These are phyloP conservation scores for Ochotona princeps DNA, from an alignment of 2,113 vertebrate genomes.

Conservation along the genomic window DNA sequence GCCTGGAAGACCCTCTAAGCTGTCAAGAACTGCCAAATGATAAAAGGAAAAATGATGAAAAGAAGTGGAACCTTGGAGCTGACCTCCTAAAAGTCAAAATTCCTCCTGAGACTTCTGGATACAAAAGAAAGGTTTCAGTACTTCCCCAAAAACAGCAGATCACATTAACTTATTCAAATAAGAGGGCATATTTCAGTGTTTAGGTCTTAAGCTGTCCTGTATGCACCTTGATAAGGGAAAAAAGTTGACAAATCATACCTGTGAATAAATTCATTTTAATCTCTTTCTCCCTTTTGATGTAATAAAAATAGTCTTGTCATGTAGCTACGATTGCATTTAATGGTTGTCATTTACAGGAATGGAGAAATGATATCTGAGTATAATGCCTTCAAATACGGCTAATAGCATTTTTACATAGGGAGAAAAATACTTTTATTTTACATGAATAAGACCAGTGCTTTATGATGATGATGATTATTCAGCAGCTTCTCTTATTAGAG, in stretches of 20 bases:
- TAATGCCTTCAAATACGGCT: slow-evolving; percentile 87
- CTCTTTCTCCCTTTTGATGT: slow-evolving; percentile 88
- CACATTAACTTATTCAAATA: slow-evolving; percentile 96
- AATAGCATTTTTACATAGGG: slow-evolving; percentile 85
- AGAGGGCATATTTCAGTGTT: slow-evolving; percentile 90
- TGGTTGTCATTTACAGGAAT: slow-evolving; percentile 89
- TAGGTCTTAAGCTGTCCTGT: slow-evolving; percentile 89
- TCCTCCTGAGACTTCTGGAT: slow-evolving; percentile 92
- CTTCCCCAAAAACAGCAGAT: slow-evolving; percentile 88
- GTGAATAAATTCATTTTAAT: slow-evolving; percentile 94
- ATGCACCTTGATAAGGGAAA: slow-evolving; percentile 82
- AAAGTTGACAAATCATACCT: slow-evolving; percentile 91
- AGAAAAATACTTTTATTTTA: slow-evolving; percentile 86
- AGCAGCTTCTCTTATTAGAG: slow-evolving; percentile 83
- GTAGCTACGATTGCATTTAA: slow-evolving; percentile 87
- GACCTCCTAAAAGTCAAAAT: slow-evolving; percentile 93
- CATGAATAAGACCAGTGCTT: slow-evolving; percentile 82
- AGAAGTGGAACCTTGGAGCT: slow-evolving; percentile 93
- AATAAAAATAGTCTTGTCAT: slow-evolving; percentile 91
- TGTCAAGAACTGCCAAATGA: slow-evolving; percentile 90
- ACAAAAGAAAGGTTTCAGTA: slow-evolving; percentile 90
- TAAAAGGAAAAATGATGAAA: slow-evolving; percentile 91
- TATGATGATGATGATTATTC: slow-evolving; percentile 83
- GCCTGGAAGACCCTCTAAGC: slow-evolving; percentile 89
- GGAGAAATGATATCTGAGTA: slow-evolving; percentile 86